Conservation (phyloP, 2,113 vertebrate species). For the Rhineura floridana region DNA sequence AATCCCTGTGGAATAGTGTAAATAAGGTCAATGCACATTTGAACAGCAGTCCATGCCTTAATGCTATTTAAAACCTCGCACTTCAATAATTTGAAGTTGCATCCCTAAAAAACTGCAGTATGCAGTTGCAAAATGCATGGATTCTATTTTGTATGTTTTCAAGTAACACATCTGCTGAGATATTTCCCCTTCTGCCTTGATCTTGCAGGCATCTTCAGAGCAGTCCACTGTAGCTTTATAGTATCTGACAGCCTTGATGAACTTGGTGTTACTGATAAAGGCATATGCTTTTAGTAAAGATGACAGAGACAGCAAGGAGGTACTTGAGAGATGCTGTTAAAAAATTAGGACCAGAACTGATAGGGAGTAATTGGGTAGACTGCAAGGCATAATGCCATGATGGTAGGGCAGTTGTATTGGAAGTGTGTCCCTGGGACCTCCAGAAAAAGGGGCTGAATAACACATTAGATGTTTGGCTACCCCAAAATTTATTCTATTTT, state of each 20-base stretch:
- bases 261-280: neutral
- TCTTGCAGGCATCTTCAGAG: too few relatives aligned
- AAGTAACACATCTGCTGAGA: too few relatives aligned
- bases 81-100: too few relatives aligned
- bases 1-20: too few relatives aligned
- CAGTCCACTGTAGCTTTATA: neutral
- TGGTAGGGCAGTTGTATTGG: neutral
- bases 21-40: too few relatives aligned
- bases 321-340: neutral
- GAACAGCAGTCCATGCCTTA: too few relatives aligned
- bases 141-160: too few relatives aligned
- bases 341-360: neutral
- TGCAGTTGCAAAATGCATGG: too few relatives aligned
- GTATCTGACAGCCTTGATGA: neutral
- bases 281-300: neutral
- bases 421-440: neutral
- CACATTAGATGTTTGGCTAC: neutral
- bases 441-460: neutral
- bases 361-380: neutral
- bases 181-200: too few relatives aligned
- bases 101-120: too few relatives aligned
- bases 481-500: neutral
- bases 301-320: neutral
- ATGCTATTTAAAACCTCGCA: too few relatives aligned
- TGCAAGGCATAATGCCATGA: neutral